phyloP scores from a whole-genome alignment of 2,797 vertebrate species.

The Dendrocincla fuliginosa region DNA sequence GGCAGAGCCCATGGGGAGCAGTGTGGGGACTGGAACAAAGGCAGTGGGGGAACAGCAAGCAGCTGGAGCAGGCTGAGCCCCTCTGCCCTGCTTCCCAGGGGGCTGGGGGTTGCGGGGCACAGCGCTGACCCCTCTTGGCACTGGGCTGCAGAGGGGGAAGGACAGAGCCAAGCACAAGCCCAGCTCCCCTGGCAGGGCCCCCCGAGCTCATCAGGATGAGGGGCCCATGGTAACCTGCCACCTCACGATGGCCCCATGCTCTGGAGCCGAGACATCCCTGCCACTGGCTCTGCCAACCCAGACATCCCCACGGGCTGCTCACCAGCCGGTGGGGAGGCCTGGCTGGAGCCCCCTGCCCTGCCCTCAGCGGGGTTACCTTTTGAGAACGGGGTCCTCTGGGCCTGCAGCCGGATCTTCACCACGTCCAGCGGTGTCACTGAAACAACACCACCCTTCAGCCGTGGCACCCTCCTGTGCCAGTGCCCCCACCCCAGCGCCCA shows the following conservation, averaged over 20 bases:
- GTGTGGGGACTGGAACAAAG: neutral
- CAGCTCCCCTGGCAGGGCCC: neutral
- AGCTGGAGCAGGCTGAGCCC: neutral
- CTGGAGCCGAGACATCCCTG: neutral
- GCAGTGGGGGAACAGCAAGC: neutral
- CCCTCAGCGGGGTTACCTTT: conserved; percentile 73
- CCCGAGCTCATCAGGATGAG: rapidly evolving
- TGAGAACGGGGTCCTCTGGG: conserved; percentile 86
- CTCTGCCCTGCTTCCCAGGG: rapidly evolving
- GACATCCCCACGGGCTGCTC: rapidly evolving
- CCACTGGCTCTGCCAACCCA: neutral
- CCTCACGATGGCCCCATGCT: rapidly evolving
- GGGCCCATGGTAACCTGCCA: neutral
- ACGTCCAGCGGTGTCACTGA: conserved; percentile 94
- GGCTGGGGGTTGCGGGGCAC: neutral
- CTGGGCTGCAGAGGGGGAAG: rapidly evolving
- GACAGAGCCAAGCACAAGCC: neutral
- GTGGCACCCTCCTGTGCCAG: rapidly evolving
- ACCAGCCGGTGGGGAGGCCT: rapidly evolving
- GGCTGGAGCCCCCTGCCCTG: neutral
- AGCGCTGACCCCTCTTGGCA: rapidly evolving
- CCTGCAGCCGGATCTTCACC: conserved; percentile 94
- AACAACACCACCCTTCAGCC: neutral
- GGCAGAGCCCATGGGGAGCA: neutral
- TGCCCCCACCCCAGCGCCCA: rapidly evolving